A percentile compares a stretch with the other conserved stretches of the same genome.
These are phyloP conservation scores for Drosophila pachea DNA, from an alignment of 1,140 invertebrate genomes.

Conservation along the genomic window DNA sequence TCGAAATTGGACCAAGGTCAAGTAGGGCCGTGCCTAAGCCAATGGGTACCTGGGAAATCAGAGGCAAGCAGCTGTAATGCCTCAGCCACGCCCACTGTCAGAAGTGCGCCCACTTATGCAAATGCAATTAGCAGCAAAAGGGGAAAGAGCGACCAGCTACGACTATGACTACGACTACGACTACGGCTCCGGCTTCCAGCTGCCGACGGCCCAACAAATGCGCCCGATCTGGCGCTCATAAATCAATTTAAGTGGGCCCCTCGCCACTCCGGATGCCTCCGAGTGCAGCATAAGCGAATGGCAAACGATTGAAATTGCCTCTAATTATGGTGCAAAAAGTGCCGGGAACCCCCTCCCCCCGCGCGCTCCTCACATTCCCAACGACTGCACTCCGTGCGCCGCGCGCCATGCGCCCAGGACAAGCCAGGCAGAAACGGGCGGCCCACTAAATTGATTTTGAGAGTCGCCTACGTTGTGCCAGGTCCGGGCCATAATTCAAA, in stretches of 20 bases:
- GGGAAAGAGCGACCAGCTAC: background rate
- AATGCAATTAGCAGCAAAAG: slow-evolving; percentile 65
- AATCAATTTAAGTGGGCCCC: slow-evolving; percentile 72
- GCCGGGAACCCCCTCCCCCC: slow-evolving; percentile 24
- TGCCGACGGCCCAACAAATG: slow-evolving; percentile 51
- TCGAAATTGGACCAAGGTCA: slow-evolving; percentile 62
- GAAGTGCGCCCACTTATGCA: slow-evolving; percentile 64
- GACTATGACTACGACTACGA: slow-evolving; percentile 1
- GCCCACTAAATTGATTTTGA: slow-evolving; percentile 67
- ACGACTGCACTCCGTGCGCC: background rate
- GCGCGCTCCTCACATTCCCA: background rate
- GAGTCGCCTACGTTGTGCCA: slow-evolving; percentile 29
- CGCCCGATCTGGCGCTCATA: slow-evolving; percentile 61
- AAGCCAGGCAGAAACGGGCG: background rate
- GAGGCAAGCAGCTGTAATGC: slow-evolving; percentile 46
- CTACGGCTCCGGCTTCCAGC: background rate
- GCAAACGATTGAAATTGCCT: slow-evolving; percentile 59
- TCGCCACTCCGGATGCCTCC: slow-evolving; percentile 4
- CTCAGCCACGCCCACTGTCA: slow-evolving; percentile 49
- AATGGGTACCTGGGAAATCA: background rate
- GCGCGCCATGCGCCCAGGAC: background rate
- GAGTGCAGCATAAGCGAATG: slow-evolving; percentile 32
- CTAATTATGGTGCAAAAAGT: slow-evolving; percentile 70
- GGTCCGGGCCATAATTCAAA: slow-evolving; percentile 59
- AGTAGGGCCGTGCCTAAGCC: slow-evolving; percentile 37